These are phyloP conservation scores for Climacteris rufus DNA, from an alignment of 2,113 vertebrate genomes.

Conservation along the genomic window DNA sequence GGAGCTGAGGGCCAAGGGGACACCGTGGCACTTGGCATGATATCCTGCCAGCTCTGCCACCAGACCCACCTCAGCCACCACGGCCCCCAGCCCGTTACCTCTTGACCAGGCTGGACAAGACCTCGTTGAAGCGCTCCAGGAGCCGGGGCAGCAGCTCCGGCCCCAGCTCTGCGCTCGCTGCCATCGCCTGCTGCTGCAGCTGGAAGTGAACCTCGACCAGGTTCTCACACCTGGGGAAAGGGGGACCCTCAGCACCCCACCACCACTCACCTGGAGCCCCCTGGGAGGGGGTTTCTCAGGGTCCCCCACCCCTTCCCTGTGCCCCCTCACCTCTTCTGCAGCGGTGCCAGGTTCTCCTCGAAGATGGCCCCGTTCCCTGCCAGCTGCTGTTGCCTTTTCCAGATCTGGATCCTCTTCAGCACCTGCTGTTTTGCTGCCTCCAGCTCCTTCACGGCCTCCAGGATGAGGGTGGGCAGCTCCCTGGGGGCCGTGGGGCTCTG, in stretches of 20 bases:
- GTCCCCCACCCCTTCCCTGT: neutral
- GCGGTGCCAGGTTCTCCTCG: conserved; percentile 79
- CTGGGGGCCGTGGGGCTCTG: neutral
- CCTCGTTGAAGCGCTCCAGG: conserved; percentile 70
- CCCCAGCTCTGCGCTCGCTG: conserved; percentile 66
- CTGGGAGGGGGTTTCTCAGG: neutral
- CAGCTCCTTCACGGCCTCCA: conserved; percentile 75
- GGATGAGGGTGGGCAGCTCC: conserved; percentile 50
- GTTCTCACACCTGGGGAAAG: conserved; percentile 80
- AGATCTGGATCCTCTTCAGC: conserved; percentile 81
- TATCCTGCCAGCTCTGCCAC: fast-evolving
- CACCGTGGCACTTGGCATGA: neutral
- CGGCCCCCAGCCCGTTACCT: conserved; percentile 61
- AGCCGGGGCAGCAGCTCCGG: conserved; percentile 70
- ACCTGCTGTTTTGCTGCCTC: conserved; percentile 77
- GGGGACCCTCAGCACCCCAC: neutral
- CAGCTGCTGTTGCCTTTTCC: conserved; percentile 89
- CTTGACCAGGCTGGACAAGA: conserved; percentile 80
- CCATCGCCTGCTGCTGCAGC: conserved; percentile 82
- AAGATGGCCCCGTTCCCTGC: conserved; percentile 84
- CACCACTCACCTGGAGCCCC: neutral
- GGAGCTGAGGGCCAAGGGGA: conserved; percentile 71
- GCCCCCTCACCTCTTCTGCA: conserved; percentile 66
- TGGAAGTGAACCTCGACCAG: conserved; percentile 84
- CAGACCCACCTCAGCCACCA: neutral